Conservation (phyloP, 2,888 invertebrate genomes). For the Neoitamus cyanurus region DNA sequence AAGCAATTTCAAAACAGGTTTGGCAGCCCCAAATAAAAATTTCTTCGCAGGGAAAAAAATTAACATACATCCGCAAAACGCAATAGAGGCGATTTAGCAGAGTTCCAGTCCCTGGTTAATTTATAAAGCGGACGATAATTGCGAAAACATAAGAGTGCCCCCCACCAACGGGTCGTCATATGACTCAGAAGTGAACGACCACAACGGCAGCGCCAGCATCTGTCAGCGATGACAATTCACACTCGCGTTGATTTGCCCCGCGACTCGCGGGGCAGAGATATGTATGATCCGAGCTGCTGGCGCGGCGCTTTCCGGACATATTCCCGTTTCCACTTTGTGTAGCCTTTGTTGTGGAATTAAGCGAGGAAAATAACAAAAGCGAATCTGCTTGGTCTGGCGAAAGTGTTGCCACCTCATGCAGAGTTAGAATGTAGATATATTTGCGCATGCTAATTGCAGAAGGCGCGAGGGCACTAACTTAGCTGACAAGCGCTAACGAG, state of each 20-base stretch:
- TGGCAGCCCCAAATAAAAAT: neutral
- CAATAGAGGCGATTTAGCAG: neutral
- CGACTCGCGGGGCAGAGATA: neutral
- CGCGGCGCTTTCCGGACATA: neutral
- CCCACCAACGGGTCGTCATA: neutral
- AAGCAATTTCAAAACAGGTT: neutral
- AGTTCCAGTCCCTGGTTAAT: neutral
- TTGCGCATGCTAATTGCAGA: neutral
- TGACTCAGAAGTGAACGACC: neutral
- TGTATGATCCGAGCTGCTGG: neutral
- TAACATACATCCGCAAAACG: neutral
- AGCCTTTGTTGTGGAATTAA: neutral
- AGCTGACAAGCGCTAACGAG: neutral
- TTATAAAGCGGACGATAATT: neutral
- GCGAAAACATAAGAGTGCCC: neutral
- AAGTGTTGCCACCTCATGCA: neutral
- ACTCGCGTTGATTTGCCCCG: neutral
- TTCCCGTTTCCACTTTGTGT: neutral
- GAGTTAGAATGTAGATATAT: neutral
- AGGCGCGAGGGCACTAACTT: neutral
- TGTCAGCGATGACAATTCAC: neutral
- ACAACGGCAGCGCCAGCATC: constrained; percentile 5
- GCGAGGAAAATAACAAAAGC: neutral
- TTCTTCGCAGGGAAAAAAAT: neutral
- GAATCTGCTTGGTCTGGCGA: neutral